Percentiles rank a stretch among this genome's conserved stretches.
Evolutionary conservation across 2,797 vertebrate species (phyloP).

Genomic region (Spea hammondii): DNA sequence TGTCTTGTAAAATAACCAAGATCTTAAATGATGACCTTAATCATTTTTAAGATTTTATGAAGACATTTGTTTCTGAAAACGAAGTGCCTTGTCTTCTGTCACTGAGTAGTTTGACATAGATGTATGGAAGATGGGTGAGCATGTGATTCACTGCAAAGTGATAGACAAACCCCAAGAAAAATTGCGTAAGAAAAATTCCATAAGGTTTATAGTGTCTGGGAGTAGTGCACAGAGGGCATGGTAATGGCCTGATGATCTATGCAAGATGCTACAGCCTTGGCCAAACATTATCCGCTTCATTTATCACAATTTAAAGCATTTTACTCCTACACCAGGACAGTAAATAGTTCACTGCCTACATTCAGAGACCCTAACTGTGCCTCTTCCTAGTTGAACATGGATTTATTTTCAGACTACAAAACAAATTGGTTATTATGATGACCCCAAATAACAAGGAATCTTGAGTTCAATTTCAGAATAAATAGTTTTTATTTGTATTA

Average conservation of each 20-base stretch:
- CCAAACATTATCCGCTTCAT: constrained; percentile 59
- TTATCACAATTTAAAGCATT: constrained; percentile 56
- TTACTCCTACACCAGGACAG: constrained; percentile 53
- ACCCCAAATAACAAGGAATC: neutral
- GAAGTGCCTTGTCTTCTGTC: too few species aligned
- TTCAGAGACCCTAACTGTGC: constrained; percentile 23
- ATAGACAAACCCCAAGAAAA: constrained; percentile 14
- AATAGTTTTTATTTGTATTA: neutral
- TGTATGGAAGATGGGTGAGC: constrained; percentile 15
- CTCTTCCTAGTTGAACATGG: constrained; percentile 28
- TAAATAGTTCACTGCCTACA: constrained; percentile 62
- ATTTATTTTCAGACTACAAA: constrained; percentile 32
- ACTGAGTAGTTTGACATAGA: too few species aligned
- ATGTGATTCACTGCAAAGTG: neutral
- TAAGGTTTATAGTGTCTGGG: constrained; percentile 29
- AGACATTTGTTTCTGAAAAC: too few species aligned
- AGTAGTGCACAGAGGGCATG: neutral
- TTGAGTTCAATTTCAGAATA: constrained; percentile 6
- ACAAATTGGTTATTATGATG: constrained; percentile 23
- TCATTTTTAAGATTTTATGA: too few species aligned
- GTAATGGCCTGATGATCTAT: constrained; percentile 56
- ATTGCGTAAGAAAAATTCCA: constrained; percentile 43
- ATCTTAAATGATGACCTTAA: too few species aligned
- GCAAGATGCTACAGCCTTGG: constrained; percentile 43
- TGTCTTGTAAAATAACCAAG: too few species aligned